Percentiles rank a stretch among this genome's conserved stretches.
These are phyloP conservation scores for Onychomys torridus DNA, from an alignment of 2,797 vertebrate species.

Conservation along the genomic window DNA sequence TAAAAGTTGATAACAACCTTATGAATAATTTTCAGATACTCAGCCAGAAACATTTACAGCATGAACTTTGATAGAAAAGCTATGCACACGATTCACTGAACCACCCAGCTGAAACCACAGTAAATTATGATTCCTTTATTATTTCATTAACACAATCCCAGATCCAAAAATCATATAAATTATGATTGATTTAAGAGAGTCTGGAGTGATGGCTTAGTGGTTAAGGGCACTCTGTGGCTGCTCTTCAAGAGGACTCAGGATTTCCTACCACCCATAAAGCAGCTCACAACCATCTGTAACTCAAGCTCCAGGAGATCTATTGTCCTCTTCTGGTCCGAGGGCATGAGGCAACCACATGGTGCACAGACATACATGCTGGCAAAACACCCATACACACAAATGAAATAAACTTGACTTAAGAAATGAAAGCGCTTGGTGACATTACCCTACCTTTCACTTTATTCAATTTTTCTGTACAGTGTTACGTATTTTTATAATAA, in stretches of 20 bases:
- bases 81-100: neutral
- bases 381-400: neutral
- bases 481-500: slow-evolving; percentile 49
- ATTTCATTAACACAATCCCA: neutral
- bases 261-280: neutral
- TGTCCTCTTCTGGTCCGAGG: neutral
- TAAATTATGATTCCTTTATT: neutral
- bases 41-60: neutral
- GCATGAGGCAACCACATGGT: neutral
- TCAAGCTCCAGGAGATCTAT: neutral
- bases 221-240: neutral
- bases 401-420: neutral
- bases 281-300: neutral
- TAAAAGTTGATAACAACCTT: neutral
- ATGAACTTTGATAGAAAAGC: neutral
- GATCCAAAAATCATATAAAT: neutral
- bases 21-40: neutral
- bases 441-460: neutral
- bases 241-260: neutral
- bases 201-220: neutral
- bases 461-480: neutral
- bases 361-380: neutral
- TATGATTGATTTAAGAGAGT: neutral
- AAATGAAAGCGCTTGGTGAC: neutral
- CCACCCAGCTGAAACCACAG: neutral